phyloP scores from a whole-genome alignment of 1,140 invertebrate genomes.

The Epicauta chinensis region DNA sequence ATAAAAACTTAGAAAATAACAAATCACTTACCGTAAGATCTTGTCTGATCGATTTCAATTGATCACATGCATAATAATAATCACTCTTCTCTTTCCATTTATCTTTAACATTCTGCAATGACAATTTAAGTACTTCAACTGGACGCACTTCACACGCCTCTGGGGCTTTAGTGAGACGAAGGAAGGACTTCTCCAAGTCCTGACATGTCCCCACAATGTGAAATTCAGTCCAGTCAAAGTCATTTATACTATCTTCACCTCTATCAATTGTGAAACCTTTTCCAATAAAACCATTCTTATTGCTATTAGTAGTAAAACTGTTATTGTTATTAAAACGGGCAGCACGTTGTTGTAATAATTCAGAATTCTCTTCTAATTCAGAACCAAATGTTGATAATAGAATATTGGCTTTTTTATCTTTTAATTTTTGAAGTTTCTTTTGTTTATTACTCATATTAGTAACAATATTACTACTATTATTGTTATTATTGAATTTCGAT shows the following conservation, averaged over 20 bases:
- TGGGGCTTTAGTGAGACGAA: slow-evolving; percentile 92
- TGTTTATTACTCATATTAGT: slow-evolving; percentile 39
- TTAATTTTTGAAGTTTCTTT: slow-evolving; percentile 51
- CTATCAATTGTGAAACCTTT: slow-evolving; percentile 41
- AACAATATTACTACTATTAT: neutral
- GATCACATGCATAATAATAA: slow-evolving; percentile 95
- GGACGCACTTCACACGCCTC: slow-evolving; percentile 87
- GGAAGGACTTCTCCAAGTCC: slow-evolving; percentile 91
- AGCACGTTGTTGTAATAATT: slow-evolving; percentile 75
- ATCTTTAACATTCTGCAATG: slow-evolving; percentile 83
- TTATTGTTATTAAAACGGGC: slow-evolving; percentile 62
- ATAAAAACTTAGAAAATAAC: neutral
- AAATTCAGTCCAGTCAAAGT: slow-evolving; percentile 74
- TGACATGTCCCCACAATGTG: slow-evolving; percentile 90
- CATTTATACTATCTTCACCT: slow-evolving; percentile 53
- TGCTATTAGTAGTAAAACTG: slow-evolving; percentile 6
- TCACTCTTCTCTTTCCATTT: slow-evolving; percentile 86
- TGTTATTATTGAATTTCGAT: neutral
- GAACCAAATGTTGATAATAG: slow-evolving; percentile 66
- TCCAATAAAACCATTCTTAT: slow-evolving; percentile 5
- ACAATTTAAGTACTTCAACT: slow-evolving; percentile 73
- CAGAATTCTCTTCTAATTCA: slow-evolving; percentile 60
- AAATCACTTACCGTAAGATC: slow-evolving; percentile 82
- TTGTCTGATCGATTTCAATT: slow-evolving; percentile 96
- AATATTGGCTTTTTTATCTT: slow-evolving; percentile 52